Conservation (phyloP, 2,797 vertebrate genomes). For the Gobio occitaniae region DNA sequence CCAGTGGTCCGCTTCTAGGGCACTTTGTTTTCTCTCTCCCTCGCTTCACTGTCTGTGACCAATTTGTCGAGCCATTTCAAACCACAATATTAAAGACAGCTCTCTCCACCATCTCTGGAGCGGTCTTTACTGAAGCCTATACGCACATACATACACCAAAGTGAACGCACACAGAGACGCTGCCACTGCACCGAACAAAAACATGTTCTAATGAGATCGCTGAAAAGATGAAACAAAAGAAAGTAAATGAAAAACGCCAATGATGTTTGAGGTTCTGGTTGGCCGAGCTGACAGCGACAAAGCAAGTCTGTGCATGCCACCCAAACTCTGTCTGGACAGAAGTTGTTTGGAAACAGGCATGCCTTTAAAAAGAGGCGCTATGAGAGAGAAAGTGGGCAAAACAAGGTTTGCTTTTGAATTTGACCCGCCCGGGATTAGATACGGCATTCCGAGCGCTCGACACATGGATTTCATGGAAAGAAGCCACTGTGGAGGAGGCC, state of each 20-base stretch:
- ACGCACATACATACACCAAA: conserved; percentile 52
- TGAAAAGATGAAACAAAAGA: conserved; percentile 6
- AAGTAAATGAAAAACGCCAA: background rate
- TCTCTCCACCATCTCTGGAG: conserved; percentile 54
- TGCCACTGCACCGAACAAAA: conserved; percentile 48
- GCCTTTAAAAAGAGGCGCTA: conserved; percentile 21
- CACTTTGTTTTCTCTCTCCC: conserved; percentile 79
- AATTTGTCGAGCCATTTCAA: conserved; percentile 81
- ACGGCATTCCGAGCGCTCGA: conserved; percentile 13
- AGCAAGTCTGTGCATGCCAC: conserved; percentile 34
- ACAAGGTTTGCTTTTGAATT: conserved; percentile 34
- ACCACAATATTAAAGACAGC: conserved; percentile 77
- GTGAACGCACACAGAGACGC: conserved; percentile 41
- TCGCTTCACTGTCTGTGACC: conserved; percentile 81
- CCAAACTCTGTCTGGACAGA: conserved; percentile 41
- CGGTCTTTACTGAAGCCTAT: conserved; percentile 34
- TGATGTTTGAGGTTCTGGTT: conserved; percentile 29
- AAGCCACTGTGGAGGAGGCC: conserved; percentile 31
- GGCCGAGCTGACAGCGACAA: background rate
- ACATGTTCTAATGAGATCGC: conserved; percentile 18
- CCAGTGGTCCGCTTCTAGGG: conserved; percentile 78
- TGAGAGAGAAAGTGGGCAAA: conserved; percentile 25
- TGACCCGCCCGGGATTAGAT: conserved; percentile 49
- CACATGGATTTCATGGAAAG: conserved; percentile 25
- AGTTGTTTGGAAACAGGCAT: conserved; percentile 17